Base-by-base conservation (phyloP, 2,888 invertebrate species). In the Cremastinae sp. region DNA sequence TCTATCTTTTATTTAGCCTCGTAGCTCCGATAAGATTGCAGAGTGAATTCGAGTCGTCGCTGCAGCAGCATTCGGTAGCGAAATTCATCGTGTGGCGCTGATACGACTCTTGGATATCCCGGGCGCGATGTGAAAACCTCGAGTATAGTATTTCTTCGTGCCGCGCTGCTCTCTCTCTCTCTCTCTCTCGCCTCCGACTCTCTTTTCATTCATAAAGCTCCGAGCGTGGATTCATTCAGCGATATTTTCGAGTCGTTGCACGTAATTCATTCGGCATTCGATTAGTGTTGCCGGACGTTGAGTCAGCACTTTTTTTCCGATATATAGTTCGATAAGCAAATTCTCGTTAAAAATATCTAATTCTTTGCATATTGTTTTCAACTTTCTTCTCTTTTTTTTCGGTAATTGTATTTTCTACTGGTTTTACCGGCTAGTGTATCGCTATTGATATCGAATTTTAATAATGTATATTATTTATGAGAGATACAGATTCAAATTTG, bases 11-110 rank as follows among this genome's bases (percentile, higher is more conserved):
- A 53, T 72, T 68, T 51, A 72, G 12, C 41, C 4, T 56, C n/a
- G 35, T 45, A 66, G 12, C 28, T 28, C 28, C 37, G 75, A 75
- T 75, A 75, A 75, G 71, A 75, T 66, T 71, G 61, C 49, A 59
- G 41, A 64, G 39, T 22, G 18, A 35, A 47, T 59, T 37, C 59
- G 20, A 35, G 58, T 53, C 39, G 51, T 45, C 10, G 69, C 58
- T 55, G 53, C 45, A 18, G 35, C 18, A 35, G 47, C 74, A 47
- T 28, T 53, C 73, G 18, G 74, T 53, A 62, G 69, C 70, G 55
- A 68, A 62, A 69, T 43, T 43, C 55, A 64, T 64, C 65, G 20
- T 20, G 53, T 49, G 35, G 49, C 45, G 41, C 28, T 51, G 72
- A 65, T 72, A 65, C 41, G 16, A 20, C 43, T 65, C 35, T 18